Evolutionary conservation across 2,797 vertebrate species (phyloP).

Genomic region (Morelia viridis): DNA sequence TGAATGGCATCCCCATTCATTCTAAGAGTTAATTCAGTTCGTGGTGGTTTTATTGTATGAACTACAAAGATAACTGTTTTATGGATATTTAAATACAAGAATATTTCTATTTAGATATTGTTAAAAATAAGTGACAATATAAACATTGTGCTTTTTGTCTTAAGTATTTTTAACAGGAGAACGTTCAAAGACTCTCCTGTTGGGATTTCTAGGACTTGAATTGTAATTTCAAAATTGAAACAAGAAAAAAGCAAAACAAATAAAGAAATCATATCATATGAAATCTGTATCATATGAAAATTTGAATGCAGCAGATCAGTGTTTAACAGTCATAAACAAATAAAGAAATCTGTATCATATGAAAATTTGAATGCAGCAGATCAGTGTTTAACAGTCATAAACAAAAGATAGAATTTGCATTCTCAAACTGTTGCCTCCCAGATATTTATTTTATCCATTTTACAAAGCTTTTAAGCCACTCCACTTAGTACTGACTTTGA

Average conservation of each 20-base stretch:
- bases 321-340: not conserved
- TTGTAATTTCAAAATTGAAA: conserved; percentile 11
- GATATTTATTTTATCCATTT: not conserved
- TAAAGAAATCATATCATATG: not conserved
- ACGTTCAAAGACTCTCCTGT: not conserved
- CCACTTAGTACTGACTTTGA: not conserved
- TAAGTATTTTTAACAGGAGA: conserved; percentile 15
- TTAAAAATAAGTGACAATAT: conserved; percentile 1
- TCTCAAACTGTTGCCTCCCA: not conserved
- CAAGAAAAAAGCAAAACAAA: not conserved
- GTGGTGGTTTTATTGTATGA: not conserved
- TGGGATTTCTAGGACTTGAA: not conserved
- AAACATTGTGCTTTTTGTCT: not conserved
- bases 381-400: not conserved
- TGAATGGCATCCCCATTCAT: not conserved
- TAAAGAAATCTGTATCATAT: not conserved
- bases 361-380: conserved; percentile 4
- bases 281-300: not conserved
- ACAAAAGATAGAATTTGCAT: not conserved
- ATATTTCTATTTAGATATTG: conserved; percentile 3
- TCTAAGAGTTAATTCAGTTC: not conserved
- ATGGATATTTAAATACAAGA: conserved; percentile 13
- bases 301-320: not conserved
- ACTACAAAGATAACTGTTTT: conserved; percentile 6
- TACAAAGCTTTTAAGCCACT: not conserved